Percentiles rank a stretch among this genome's conserved stretches.
Conservation (phyloP, 37 sponge, comb jelly and placozoan genomes). For the Axinella damicornis region DNA sequence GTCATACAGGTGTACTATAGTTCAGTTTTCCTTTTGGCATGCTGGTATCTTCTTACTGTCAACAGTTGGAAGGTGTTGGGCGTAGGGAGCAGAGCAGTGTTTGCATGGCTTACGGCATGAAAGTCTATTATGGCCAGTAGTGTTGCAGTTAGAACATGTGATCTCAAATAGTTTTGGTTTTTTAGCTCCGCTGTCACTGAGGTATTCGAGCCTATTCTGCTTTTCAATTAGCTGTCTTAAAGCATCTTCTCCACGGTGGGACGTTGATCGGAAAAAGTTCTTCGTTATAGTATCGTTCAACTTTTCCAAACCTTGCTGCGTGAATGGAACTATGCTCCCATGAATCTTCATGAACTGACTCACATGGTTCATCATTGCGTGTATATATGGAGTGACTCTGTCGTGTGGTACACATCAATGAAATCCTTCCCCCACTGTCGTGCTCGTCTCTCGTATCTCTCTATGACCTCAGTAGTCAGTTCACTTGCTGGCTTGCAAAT, state of each 20-base stretch:
- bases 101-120: no score
- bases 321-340: conserved; percentile 10
- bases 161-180: no score
- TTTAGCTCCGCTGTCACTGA: no score
- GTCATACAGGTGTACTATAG: not conserved
- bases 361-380: conserved; percentile 36
- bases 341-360: conserved; percentile 6
- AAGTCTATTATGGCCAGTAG: no score
- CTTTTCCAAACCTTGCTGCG: conserved; percentile 43
- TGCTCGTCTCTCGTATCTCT: not conserved
- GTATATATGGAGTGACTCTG: conserved; percentile 34
- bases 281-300: conserved; percentile 13
- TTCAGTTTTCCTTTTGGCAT: no score
- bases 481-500: not conserved
- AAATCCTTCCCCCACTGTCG: conserved; percentile 26
- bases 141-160: no score
- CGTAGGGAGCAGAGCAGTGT: no score
- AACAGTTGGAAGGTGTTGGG: no score
- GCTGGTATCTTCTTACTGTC: no score
- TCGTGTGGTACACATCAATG: conserved; percentile 12
- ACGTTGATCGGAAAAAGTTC: conserved; percentile 10
- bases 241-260: not conserved
- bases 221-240: conserved; percentile 28
- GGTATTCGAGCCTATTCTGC: not conserved
- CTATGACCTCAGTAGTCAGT: not conserved